Evolutionary conservation across 2,888 invertebrate genomes (phyloP), one percentile per base, ranked within the genome.

Genomic region (Nowickia ferox): DNA sequence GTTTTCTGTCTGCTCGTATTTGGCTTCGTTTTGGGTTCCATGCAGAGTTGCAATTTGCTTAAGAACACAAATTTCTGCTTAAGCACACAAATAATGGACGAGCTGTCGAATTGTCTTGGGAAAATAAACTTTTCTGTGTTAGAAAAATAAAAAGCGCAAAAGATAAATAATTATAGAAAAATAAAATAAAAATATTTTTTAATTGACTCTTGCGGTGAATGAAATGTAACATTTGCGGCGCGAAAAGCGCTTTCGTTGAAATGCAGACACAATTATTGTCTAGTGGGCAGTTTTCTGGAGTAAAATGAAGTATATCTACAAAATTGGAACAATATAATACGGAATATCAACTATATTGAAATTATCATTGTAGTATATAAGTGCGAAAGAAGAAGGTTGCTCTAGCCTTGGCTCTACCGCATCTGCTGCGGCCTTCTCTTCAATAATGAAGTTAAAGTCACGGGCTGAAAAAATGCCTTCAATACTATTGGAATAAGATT

Each of bases 51-150:
- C 72, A 76, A 48, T 53, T 69, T 55, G 6, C 13, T 69, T 40
- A 68, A 61, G 13, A 19, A 68, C 19, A 68, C 44, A 68, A 66
- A 68, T 38, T 5, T 10, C 19, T 46, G 19, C 44, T 46, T 46
- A 61, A 61, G 13, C n/a, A 68, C n/a, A 68, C 46, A 68, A 68
- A 68, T 40, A 40, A 38, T 59, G 57, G 11, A 22, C 57, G 75
- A 71, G 71, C 53, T 77, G 78, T 82, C 66, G 85, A 83, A 59
- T 75, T 15, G 40, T 57, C 44, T 79, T 80, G 55, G 55, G 61
- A 79, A 86, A 83, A 86, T 77, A 86, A 79, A 86, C 83, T 79
- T 79, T 83, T 86, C 46, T 72, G 48, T 83, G 72, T 83, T 83
- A 83, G 76, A 42, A 68, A 86, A 86, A 86, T 72, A 86, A 68